Conservation (phyloP, 1,140 invertebrate species). For the Laupala kohalensis region DNA sequence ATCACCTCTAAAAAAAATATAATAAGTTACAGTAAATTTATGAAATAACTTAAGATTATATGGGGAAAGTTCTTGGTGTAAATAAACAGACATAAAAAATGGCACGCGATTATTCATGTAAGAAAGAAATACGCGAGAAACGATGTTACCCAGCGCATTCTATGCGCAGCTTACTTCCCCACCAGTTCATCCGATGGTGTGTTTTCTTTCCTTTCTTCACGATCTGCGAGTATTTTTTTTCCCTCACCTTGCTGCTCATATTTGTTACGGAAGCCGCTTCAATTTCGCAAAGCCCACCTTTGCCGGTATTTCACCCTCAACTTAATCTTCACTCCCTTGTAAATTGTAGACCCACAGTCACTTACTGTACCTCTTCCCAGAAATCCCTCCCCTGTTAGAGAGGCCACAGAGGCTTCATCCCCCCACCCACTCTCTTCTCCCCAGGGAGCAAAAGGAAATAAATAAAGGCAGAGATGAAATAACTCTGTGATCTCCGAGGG, state of each 20-base stretch:
- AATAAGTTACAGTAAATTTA: too few species aligned
- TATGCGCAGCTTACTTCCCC: too few species aligned
- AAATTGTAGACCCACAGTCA: background rate
- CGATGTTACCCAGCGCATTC: too few species aligned
- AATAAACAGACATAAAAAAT: too few species aligned
- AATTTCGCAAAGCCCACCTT: background rate
- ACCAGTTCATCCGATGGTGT: too few species aligned
- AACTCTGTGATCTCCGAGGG: background rate
- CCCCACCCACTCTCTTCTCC: background rate
- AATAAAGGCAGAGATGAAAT: background rate
- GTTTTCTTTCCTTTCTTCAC: too few species aligned
- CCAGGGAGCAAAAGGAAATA: background rate
- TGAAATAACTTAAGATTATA: too few species aligned
- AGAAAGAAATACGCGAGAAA: too few species aligned
- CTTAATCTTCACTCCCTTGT: background rate
- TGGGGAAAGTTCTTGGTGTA: too few species aligned
- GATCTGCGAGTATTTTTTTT: background rate
- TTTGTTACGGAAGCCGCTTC: background rate
- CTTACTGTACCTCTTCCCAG: background rate
- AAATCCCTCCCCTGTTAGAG: background rate
- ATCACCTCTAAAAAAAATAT: too few species aligned
- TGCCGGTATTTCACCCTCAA: background rate
- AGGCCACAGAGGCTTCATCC: too few species aligned
- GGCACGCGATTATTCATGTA: too few species aligned
- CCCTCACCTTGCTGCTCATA: background rate